These are phyloP conservation scores for Cactoblastis cactorum DNA, from an alignment of 2,888 invertebrate genomes.

Conservation along the genomic window DNA sequence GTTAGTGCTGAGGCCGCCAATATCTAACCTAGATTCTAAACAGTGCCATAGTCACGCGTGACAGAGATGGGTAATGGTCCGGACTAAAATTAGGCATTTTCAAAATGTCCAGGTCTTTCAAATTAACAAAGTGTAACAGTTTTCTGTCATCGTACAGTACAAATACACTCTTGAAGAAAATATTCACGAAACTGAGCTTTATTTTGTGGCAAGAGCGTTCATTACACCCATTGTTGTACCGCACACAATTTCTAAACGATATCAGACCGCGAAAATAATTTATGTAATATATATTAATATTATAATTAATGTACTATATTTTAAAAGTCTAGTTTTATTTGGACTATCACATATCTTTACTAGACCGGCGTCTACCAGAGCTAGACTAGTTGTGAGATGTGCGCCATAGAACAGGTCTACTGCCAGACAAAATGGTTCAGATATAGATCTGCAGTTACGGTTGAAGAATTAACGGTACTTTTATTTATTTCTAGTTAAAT, in stretches of 20 bases:
- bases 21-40: slow-evolving; percentile 5
- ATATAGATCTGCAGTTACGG: not conserved
- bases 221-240: too few relatives aligned
- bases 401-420: not conserved
- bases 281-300: too few relatives aligned
- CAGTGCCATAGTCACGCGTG: slow-evolving; percentile 9
- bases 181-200: too few relatives aligned
- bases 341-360: not conserved
- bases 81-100: too few relatives aligned
- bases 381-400: not conserved
- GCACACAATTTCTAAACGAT: too few relatives aligned
- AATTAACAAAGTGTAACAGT: too few relatives aligned
- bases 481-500: not conserved
- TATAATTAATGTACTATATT: too few relatives aligned
- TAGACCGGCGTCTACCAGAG: not conserved
- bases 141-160: too few relatives aligned
- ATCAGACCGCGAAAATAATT: too few relatives aligned
- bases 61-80: not conserved
- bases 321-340: not conserved
- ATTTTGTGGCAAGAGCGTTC: too few relatives aligned
- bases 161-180: too few relatives aligned
- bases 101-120: too few relatives aligned
- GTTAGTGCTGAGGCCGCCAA: slow-evolving; percentile 5
- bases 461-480: slow-evolving; percentile 4
- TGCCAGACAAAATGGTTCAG: not conserved